Evolutionary conservation across 2,888 invertebrate species (phyloP).

Genomic region (Chrysomela aeneicollis): DNA sequence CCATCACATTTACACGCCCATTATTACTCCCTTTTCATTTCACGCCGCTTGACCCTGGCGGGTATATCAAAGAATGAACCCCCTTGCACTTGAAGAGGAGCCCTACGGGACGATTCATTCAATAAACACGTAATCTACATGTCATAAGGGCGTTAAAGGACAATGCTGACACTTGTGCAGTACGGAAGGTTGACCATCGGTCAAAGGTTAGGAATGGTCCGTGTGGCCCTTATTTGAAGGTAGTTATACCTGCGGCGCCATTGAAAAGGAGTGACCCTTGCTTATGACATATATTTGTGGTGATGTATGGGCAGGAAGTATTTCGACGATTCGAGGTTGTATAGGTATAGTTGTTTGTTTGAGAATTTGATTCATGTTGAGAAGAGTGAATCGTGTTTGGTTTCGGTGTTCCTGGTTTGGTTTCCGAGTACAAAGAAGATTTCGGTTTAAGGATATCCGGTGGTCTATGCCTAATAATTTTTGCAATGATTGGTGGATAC

Average conservation of each 20-base stretch:
- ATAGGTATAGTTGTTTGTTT: no score
- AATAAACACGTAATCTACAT: conserved; percentile 38
- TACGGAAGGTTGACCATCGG: conserved; percentile 32
- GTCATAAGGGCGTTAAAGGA: conserved; percentile 20
- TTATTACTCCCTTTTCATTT: conserved; percentile 27
- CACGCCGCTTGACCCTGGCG: conserved; percentile 26
- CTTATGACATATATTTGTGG: no score
- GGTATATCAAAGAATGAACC: conserved; percentile 2
- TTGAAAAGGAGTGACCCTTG: conserved; percentile 8
- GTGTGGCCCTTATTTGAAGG: conserved; percentile 22
- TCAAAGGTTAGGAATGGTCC: conserved; percentile 30
- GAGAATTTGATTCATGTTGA: no score
- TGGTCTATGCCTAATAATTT: no score
- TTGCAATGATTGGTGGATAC: no score
- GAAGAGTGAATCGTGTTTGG: no score
- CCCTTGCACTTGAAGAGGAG: conserved; percentile 11
- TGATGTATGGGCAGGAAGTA: no score
- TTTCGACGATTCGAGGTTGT: no score
- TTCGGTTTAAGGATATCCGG: no score
- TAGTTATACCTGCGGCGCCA: conserved; percentile 24
- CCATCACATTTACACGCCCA: conserved; percentile 31
- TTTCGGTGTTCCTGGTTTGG: no score
- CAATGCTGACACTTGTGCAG: conserved; percentile 11
- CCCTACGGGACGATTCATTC: conserved; percentile 25
- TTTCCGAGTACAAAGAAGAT: no score